Conservation (phyloP, 2,888 invertebrate species). For the Dryocosmus kuriphilus region DNA sequence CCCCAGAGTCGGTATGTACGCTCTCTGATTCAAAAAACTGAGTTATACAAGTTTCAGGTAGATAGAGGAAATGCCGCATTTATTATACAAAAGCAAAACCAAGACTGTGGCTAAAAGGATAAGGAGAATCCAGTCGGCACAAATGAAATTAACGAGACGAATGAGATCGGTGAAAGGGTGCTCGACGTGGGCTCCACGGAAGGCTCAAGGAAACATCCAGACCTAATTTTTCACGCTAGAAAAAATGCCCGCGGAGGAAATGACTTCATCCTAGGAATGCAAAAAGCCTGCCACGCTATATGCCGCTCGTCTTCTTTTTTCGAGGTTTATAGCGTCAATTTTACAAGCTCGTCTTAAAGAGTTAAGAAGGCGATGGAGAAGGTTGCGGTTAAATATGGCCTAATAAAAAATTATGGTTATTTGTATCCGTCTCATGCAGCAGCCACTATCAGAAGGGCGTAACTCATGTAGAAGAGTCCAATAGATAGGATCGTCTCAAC, state of each 20-base stretch:
- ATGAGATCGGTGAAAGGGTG: conserved; percentile 22
- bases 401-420: conserved; percentile 40
- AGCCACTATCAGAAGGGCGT: conserved; percentile 32
- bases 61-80: conserved; percentile 28
- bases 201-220: conserved; percentile 16
- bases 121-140: conserved; percentile 32
- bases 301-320: background rate
- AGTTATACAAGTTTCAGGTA: conserved; percentile 39
- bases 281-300: conserved; percentile 1
- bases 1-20: background rate
- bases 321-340: conserved; percentile 32
- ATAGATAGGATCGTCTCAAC: conserved; percentile 20
- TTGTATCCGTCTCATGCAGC: conserved; percentile 26
- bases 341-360: conserved; percentile 23
- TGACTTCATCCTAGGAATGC: conserved; percentile 40
- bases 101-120: conserved; percentile 2
- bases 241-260: conserved; percentile 27
- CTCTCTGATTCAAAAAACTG: conserved; percentile 28
- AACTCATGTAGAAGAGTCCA: conserved; percentile 9
- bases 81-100: conserved; percentile 24
- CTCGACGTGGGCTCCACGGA: background rate
- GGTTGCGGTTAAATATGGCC: conserved; percentile 28
- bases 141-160: conserved; percentile 35
- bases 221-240: conserved; percentile 39
- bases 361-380: conserved; percentile 17